Evolutionary conservation across 2,888 invertebrate species (phyloP).

Genomic region (Drosophila barbarae): DNA sequence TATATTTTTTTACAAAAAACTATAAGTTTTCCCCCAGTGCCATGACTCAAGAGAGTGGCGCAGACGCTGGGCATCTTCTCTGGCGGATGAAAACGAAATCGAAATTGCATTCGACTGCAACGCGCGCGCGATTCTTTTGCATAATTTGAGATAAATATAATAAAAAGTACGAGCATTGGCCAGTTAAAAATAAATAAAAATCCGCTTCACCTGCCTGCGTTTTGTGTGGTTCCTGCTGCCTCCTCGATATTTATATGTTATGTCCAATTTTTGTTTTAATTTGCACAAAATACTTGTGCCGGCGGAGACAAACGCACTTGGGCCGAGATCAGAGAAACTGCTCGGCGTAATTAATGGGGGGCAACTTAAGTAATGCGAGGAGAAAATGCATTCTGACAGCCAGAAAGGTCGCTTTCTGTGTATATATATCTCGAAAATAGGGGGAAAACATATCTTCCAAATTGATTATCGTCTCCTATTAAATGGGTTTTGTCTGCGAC

Average conservation of each 20-base stretch:
- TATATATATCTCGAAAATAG: conserved; percentile 1
- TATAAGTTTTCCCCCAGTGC: conserved; percentile 9
- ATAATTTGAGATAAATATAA: conserved; percentile 26
- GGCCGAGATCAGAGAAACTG: conserved; percentile 39
- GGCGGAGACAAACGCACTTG: conserved; percentile 48
- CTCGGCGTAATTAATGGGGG: conserved; percentile 47
- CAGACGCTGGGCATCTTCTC: conserved; percentile 49
- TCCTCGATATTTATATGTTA: conserved; percentile 54
- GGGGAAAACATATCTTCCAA: conserved; percentile 9
- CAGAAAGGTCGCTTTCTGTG: conserved; percentile 31
- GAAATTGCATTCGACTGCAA: conserved; percentile 56
- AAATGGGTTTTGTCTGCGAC: conserved; percentile 1
- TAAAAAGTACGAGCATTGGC: conserved; percentile 19
- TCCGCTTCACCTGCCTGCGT: conserved; percentile 40
- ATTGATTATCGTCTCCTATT: conserved; percentile 14
- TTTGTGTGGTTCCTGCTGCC: conserved; percentile 18
- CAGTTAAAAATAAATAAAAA: conserved; percentile 48
- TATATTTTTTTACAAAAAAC: background rate
- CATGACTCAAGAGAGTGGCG: conserved; percentile 48
- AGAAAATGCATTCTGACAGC: conserved; percentile 41
- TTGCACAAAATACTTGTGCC: conserved; percentile 36
- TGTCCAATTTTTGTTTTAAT: conserved; percentile 64
- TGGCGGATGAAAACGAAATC: conserved; percentile 66
- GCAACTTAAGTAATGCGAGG: conserved; percentile 36
- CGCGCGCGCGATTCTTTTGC: conserved; percentile 25